A percentile compares a stretch with the other conserved stretches of the same genome.
Evolutionary conservation across 2,797 vertebrate genomes (phyloP).

Genomic region (Malurus splendens): DNA sequence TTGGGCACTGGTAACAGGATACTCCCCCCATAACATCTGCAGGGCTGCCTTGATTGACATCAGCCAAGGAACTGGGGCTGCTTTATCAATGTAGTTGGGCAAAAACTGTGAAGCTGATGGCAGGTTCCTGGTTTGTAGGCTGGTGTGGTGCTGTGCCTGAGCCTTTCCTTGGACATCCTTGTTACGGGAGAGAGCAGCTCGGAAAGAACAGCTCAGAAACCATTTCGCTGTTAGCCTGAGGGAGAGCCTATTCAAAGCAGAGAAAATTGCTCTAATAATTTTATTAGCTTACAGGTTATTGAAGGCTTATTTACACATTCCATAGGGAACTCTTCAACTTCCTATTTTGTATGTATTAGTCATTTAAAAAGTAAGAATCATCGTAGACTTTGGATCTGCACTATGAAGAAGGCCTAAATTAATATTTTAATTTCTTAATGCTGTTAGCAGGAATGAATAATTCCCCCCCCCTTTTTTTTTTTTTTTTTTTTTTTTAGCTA

Average conservation of each 20-base stretch:
- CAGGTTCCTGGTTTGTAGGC: background rate
- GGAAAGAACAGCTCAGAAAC: fast-evolving
- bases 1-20: background rate
- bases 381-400: background rate
- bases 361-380: background rate
- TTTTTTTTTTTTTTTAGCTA: background rate
- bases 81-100: background rate
- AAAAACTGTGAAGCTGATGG: background rate
- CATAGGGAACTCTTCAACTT: background rate
- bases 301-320: background rate
- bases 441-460: background rate
- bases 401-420: background rate
- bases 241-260: background rate
- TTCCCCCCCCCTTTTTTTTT: background rate
- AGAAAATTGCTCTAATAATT: background rate
- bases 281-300: background rate
- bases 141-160: background rate
- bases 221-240: background rate
- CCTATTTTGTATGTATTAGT: background rate
- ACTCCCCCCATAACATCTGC: background rate
- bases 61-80: background rate
- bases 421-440: background rate
- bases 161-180: background rate
- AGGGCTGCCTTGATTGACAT: background rate
- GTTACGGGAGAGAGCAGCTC: fast-evolving